Evolutionary conservation across 2,113 vertebrate genomes (phyloP).

Genomic region (Serilophus lunatus): DNA sequence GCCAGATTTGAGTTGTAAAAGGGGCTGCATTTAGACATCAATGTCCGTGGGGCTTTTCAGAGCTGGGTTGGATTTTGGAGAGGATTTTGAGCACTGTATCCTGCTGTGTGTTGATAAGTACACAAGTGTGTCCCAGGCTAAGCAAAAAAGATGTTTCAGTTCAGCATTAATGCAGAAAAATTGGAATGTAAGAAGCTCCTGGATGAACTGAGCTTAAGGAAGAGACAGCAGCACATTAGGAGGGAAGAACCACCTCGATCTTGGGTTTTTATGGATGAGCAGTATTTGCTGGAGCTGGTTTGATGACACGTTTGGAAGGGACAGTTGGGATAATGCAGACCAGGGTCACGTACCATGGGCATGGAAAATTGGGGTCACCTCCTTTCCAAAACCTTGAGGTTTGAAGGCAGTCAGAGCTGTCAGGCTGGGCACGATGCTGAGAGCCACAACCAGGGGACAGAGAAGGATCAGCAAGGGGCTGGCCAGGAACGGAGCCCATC

Average conservation of each 20-base stretch:
- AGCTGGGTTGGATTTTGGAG: neutral
- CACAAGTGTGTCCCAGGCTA: neutral
- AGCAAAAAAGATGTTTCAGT: neutral
- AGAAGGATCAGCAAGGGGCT: neutral
- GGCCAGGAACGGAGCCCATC: neutral
- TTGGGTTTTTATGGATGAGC: neutral
- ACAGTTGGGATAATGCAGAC: neutral
- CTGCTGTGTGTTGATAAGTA: neutral
- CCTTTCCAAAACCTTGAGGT: neutral
- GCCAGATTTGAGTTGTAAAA: neutral
- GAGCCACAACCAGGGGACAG: neutral
- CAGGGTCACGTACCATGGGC: fast-evolving
- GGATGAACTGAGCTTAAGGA: neutral
- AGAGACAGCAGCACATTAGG: neutral
- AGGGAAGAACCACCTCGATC: neutral
- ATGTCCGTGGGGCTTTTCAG: neutral
- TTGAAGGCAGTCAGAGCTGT: neutral
- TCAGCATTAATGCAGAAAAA: neutral
- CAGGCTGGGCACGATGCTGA: fast-evolving
- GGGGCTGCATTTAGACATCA: neutral
- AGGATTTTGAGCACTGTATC: neutral
- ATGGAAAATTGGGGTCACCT: neutral
- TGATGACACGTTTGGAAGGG: neutral
- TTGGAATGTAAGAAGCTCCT: neutral
- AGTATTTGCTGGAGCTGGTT: neutral